Conservation (phyloP, 2,888 invertebrate species). For the Oxycera nigricornis region DNA sequence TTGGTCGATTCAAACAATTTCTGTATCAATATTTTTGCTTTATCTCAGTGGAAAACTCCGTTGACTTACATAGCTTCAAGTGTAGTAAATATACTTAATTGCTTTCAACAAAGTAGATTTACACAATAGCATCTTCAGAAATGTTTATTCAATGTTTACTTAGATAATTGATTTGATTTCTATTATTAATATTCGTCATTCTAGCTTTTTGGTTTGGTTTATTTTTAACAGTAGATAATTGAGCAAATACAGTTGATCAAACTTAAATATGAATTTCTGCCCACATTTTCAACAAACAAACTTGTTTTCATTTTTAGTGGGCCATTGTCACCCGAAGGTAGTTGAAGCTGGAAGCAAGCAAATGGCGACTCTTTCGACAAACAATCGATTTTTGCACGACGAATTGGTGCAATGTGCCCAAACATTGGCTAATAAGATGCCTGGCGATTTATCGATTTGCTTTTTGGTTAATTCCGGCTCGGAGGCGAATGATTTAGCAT, state of each 20-base stretch:
- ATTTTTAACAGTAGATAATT: no score
- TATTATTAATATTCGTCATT: no score
- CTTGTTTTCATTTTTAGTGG: conserved; percentile 78
- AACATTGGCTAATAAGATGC: conserved; percentile 81
- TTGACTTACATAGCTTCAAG: not conserved
- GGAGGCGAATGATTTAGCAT: conserved; percentile 97
- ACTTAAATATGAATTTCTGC: not conserved
- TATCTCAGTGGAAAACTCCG: conserved; percentile 22
- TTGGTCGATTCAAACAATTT: not conserved
- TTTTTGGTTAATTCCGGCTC: conserved; percentile 99
- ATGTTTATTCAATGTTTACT: no score
- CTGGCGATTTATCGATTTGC: conserved; percentile 83
- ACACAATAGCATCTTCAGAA: no score
- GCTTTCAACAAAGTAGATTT: no score
- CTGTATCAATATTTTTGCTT: not conserved
- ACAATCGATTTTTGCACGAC: conserved; percentile 95
- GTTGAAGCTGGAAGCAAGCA: conserved; percentile 90
- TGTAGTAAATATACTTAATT: no score
- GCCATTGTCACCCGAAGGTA: conserved; percentile 96
- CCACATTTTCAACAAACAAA: no score
- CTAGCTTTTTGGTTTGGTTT: no score
- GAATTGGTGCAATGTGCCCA: conserved; percentile 91
- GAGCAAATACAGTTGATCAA: not conserved
- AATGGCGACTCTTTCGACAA: conserved; percentile 91
- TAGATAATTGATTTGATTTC: no score